These are phyloP conservation scores for Phthorimaea operculella DNA, from an alignment of 1,140 invertebrate species.

Conservation along the genomic window DNA sequence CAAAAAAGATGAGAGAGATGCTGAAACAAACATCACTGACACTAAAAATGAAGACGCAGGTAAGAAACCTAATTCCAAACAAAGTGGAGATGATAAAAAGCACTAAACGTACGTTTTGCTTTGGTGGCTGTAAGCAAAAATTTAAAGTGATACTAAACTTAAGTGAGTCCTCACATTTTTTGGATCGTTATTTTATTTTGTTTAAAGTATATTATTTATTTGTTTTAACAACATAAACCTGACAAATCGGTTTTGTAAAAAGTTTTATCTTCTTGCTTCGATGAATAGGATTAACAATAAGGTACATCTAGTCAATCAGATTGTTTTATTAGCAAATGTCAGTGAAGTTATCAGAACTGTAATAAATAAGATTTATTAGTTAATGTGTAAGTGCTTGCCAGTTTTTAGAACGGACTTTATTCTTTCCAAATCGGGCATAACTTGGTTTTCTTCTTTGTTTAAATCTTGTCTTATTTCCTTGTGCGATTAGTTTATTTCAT, in stretches of 20 bases:
- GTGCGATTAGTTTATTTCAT: conserved; percentile 40
- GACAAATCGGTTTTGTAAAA: conserved; percentile 1
- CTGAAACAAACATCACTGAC: conserved; percentile 20
- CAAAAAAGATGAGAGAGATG: conserved; percentile 42
- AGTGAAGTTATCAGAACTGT: conserved; percentile 57
- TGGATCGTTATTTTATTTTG: conserved; percentile 31
- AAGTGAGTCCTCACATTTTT: conserved; percentile 14
- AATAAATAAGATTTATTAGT: conserved; percentile 45
- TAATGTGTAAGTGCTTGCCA: conserved; percentile 56
- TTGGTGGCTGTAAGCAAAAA: conserved; percentile 1
- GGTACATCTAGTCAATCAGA: conserved; percentile 50
- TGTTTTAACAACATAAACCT: conserved; percentile 12
- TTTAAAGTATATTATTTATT: conserved; percentile 37
- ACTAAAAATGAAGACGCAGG: conserved; percentile 28
- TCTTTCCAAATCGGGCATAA: conserved; percentile 21
- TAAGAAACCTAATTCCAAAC: conserved; percentile 33
- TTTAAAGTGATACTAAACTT: background rate
- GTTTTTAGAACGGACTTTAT: conserved; percentile 49
- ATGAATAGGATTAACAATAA: conserved; percentile 21
- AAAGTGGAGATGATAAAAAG: conserved; percentile 31
- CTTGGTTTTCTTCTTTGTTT: conserved; percentile 28
- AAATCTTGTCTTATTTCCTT: conserved; percentile 36
- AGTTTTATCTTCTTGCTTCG: background rate
- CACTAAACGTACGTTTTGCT: conserved; percentile 6
- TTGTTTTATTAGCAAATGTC: conserved; percentile 54